A percentile compares a stretch with the other conserved stretches of the same genome.
Evolutionary conservation across 2,888 invertebrate genomes (phyloP).

Genomic region (Erannis defoliaria): DNA sequence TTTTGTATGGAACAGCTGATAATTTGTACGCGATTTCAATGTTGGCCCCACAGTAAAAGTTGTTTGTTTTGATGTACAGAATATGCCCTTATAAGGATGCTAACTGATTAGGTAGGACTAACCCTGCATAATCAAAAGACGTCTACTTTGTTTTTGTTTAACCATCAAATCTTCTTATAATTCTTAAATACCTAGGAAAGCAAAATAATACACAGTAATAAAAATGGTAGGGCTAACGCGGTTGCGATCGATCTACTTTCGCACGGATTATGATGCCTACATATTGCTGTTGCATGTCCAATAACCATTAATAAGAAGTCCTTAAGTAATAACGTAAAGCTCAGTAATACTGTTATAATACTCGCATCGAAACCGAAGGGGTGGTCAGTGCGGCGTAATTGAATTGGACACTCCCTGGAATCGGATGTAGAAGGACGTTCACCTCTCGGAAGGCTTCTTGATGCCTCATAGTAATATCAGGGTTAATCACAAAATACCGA

Average conservation of each 20-base stretch:
- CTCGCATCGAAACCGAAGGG: slow-evolving; percentile 17
- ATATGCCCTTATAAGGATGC: too few relatives aligned
- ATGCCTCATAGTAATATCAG: background rate
- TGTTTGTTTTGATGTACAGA: too few relatives aligned
- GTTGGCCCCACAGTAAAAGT: too few relatives aligned
- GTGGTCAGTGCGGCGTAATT: slow-evolving; percentile 32
- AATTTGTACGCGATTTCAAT: too few relatives aligned
- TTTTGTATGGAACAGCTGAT: too few relatives aligned
- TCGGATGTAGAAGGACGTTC: slow-evolving; percentile 31
- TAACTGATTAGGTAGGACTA: too few relatives aligned
- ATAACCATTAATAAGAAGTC: slow-evolving; percentile 25
- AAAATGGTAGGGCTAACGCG: background rate
- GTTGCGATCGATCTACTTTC: background rate
- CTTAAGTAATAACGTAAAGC: slow-evolving; percentile 11
- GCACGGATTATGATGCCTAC: background rate
- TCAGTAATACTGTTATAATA: slow-evolving; percentile 25
- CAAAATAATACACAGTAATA: background rate
- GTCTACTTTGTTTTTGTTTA: too few relatives aligned
- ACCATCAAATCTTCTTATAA: too few relatives aligned
- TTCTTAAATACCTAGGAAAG: too few relatives aligned
- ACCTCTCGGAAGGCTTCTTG: slow-evolving; percentile 17
- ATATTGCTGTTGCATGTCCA: slow-evolving; percentile 19
- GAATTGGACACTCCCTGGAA: slow-evolving; percentile 35
- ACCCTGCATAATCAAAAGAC: too few relatives aligned
- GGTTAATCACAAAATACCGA: background rate